phyloP scores from a whole-genome alignment of 2,113 vertebrate species.

The Chiloscyllium plagiosum region DNA sequence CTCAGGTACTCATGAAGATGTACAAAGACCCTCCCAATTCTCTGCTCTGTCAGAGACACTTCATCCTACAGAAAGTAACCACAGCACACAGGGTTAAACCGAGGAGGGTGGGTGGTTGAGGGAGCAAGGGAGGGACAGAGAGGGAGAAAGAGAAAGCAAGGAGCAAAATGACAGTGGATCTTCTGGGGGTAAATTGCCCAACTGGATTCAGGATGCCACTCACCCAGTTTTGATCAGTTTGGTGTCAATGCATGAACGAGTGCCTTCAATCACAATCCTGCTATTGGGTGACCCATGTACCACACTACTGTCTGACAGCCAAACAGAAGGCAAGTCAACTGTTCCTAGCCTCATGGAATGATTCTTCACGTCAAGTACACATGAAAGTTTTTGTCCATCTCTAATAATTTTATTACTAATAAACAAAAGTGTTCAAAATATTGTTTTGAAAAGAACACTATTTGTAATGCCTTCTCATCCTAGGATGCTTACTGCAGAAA shows the following conservation, averaged over 20 bases:
- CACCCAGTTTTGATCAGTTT: not conserved
- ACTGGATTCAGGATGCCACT: not conserved
- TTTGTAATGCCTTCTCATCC: not conserved
- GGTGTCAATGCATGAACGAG: not conserved
- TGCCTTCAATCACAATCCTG: not conserved
- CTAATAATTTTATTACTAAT: not conserved
- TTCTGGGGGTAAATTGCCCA: not conserved
- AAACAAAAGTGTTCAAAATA: not conserved
- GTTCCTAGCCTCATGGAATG: not conserved
- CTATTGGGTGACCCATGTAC: not conserved
- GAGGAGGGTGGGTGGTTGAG: not conserved
- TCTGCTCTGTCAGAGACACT: not conserved
- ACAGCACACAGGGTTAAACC: not conserved
- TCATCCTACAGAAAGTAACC: conserved; percentile 26
- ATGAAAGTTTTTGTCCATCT: not conserved
- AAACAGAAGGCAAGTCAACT: too few relatives aligned
- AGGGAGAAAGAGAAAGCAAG: not conserved
- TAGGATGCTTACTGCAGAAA: not conserved
- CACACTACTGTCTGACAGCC: too few relatives aligned
- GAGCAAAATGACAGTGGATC: not conserved
- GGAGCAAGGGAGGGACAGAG: not conserved
- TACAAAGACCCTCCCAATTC: not conserved
- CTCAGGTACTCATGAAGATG: not conserved
- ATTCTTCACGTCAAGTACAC: not conserved
- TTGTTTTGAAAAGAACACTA: not conserved